Evolutionary conservation across 2,888 invertebrate genomes (phyloP), one percentile per base, ranked within the genome.

Genomic region (Dolichomitus sp.): DNA sequence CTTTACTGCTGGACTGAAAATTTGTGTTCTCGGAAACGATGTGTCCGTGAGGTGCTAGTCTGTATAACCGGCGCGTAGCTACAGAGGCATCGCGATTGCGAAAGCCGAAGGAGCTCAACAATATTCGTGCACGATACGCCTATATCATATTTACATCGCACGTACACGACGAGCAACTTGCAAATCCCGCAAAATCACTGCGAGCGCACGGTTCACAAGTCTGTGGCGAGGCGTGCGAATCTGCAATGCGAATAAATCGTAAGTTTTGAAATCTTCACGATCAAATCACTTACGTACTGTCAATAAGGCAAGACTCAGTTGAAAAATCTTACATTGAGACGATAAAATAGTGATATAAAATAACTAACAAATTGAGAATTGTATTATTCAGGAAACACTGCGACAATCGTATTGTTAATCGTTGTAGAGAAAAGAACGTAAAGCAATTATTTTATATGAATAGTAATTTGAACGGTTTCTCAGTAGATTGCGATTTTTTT

Each of bases 131-230:
- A 70, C 77, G 33, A 63, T 63, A 70, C 30, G n/a, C 40, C 48
- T 76, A 68, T 48, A 11, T 76, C 17, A 77, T 77, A 77, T 77
- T 61, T 77, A 76, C 75, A 68, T 76, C 37, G 33, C 59, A 37
- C 68, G 76, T 76, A 68, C 37, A 37, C 59, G 2, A 37, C 59
- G 14, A 11, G 12, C 27, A 23, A n/a, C 45, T 42, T 12, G 66
- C 30, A 27, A 50, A 33, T 23, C 7, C 1, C 45, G n/a, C 48
- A 17, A 27, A 40, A 52, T 52, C 50, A 14, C 27, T 12, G 37
- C 23, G 23, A 69, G 37, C 45, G 14, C 19, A 17, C 7, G 19
- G 42, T 37, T 17, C 33, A 17, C 9, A 7, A 37, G 40, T 63
- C 40, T 12, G 5, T 42, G 12, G 63, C 17, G 61, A 61, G 48